Conservation (phyloP, 2,888 invertebrate genomes). For the Amphipoea lucens region DNA sequence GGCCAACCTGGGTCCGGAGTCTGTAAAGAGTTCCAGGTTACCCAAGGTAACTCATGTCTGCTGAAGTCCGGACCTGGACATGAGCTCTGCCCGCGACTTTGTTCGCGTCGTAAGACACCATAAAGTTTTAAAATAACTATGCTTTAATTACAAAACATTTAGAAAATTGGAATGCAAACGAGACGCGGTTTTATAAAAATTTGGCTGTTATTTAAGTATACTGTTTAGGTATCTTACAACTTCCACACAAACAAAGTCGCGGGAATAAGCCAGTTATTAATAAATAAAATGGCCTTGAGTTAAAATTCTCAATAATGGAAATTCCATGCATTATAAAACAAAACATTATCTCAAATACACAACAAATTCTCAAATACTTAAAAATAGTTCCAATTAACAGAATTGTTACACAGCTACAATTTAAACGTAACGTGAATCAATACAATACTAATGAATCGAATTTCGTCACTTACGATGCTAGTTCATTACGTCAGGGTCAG, state of each 20-base stretch:
- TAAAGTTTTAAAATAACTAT: neutral
- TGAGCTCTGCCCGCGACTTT: neutral
- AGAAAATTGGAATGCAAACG: too few species aligned
- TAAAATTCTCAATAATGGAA: neutral
- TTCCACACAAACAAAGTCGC: neutral
- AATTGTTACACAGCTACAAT: neutral
- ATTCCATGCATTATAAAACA: slow-evolving; percentile 10
- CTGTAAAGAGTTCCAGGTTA: too few species aligned
- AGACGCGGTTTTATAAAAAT: too few species aligned
- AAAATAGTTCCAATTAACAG: slow-evolving; percentile 29
- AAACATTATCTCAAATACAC: too few species aligned
- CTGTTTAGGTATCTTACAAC: too few species aligned
- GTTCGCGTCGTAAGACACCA: neutral
- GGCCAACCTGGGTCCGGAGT: too few species aligned
- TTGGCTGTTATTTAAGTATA: too few species aligned
- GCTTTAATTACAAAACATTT: too few species aligned
- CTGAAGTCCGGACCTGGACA: too few species aligned
- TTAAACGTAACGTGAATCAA: slow-evolving; percentile 13
- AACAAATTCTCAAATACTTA: slow-evolving; percentile 14
- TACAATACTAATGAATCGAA: slow-evolving; percentile 2
- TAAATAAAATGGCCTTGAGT: neutral
- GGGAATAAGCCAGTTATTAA: neutral
- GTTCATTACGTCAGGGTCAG: slow-evolving; percentile 10
- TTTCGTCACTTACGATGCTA: neutral
- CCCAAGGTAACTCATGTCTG: too few species aligned